Evolutionary conservation across 2,113 vertebrate genomes (phyloP), one percentile per base, ranked within the genome.

Genomic region (Cryptotis parvus): DNA sequence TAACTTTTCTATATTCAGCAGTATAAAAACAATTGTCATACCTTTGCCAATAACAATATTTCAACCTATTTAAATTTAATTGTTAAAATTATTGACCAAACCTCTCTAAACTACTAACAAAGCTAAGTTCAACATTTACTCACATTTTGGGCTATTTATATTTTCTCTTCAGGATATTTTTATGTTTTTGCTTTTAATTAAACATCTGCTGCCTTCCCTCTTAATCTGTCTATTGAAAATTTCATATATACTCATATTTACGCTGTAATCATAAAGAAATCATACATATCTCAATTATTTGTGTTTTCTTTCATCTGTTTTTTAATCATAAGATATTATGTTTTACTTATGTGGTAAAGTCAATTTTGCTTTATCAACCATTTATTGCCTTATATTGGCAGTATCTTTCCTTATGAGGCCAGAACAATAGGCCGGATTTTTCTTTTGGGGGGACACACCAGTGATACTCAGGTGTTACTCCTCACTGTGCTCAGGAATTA

Each of bases 41-140:
- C 49, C 7, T 52, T 52, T 14, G 16, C 2, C 49, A 52, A 52
- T 52, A 52, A 9, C n/a, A n/a, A n/a, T n/a, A n/a, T n/a, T n/a
- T n/a, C n/a, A n/a, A n/a, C n/a, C n/a, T n/a, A n/a, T n/a, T n/a
- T n/a, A n/a, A n/a, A n/a, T n/a, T n/a, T n/a, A n/a, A n/a, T n/a
- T n/a, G n/a, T n/a, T n/a, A n/a, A n/a, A n/a, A n/a, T n/a, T n/a
- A n/a, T n/a, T n/a, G n/a, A n/a, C n/a, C n/a, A n/a, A n/a, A n/a
- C n/a, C n/a, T n/a, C n/a, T n/a, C n/a, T n/a, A n/a, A 65, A 65
- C 73, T 41, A 89, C 8, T 15, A 85, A 70, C 74, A 63, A 91
- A 79, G n/a, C 1, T 41, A 52, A n/a, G n/a, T n/a, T n/a, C n/a
- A 81, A 45, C 31, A 70, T 52, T 41, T 70, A 27, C 12, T 45